Percentiles rank a stretch among this genome's conserved stretches.
phyloP scores from a whole-genome alignment of 2,888 invertebrate species.

The Rhodophaea formosa region DNA sequence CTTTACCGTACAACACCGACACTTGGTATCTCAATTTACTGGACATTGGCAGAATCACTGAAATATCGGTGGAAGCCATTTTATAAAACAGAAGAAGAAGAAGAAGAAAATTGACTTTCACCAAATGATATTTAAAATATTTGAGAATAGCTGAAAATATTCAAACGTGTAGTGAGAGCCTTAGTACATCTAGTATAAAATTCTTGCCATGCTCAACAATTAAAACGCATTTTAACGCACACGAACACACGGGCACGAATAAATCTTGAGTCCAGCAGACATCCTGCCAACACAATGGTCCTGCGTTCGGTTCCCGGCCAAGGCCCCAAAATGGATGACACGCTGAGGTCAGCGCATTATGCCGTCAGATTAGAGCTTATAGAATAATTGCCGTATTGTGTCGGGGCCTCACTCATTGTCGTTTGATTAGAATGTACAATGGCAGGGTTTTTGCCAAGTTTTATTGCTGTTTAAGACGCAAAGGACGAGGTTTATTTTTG shows the following conservation, averaged over 20 bases:
- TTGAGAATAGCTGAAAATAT: too few relatives aligned
- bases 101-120: too few relatives aligned
- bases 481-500: slow-evolving; percentile 1
- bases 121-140: too few relatives aligned
- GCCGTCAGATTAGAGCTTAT: slow-evolving; percentile 9
- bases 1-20: too few relatives aligned
- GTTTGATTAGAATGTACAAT: slow-evolving; percentile 12
- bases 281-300: slow-evolving; percentile 13
- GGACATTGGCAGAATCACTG: too few relatives aligned
- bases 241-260: background rate
- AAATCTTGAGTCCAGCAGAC: background rate
- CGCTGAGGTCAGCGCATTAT: slow-evolving; percentile 3
- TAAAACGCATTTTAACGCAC: background rate
- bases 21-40: too few relatives aligned
- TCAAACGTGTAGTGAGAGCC: too few relatives aligned
- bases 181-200: background rate
- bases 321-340: slow-evolving; percentile 16
- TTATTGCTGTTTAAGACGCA: slow-evolving; percentile 8
- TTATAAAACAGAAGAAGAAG: too few relatives aligned
- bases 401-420: slow-evolving; percentile 7
- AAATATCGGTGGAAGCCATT: too few relatives aligned
- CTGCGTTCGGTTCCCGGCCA: slow-evolving; percentile 12
- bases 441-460: slow-evolving; percentile 10
- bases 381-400: slow-evolving; percentile 6
- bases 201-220: background rate